Evolutionary conservation across 1,140 invertebrate genomes (phyloP).

Genomic region (Penaeus vannamei): DNA sequence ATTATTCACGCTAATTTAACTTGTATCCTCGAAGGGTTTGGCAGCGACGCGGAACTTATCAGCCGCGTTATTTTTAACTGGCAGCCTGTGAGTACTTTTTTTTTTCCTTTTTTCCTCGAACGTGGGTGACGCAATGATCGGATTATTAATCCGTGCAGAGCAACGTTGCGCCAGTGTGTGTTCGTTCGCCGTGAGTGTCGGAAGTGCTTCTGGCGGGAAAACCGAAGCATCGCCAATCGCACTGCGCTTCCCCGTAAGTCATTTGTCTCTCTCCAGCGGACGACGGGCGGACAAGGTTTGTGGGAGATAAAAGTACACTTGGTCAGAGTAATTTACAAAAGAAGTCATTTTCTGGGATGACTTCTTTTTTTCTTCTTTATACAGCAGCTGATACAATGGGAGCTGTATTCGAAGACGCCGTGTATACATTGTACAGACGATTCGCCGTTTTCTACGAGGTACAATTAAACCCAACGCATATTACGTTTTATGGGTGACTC

Average conservation of each 20-base stretch:
- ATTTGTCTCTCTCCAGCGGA: neutral
- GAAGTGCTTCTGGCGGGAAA: neutral
- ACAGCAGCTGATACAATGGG: too few relatives aligned
- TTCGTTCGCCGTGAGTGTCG: conserved; percentile 28
- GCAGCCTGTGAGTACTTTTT: conserved; percentile 1
- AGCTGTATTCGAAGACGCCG: too few relatives aligned
- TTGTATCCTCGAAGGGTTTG: conserved; percentile 7
- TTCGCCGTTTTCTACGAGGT: too few relatives aligned
- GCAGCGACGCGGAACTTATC: conserved; percentile 18
- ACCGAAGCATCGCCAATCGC: neutral
- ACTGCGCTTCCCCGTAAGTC: neutral
- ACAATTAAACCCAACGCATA: too few relatives aligned
- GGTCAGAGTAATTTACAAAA: too few relatives aligned
- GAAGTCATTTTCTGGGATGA: too few relatives aligned
- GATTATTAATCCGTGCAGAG: conserved; percentile 57
- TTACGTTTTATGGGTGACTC: too few relatives aligned
- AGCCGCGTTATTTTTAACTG: neutral
- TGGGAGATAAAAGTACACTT: neutral
- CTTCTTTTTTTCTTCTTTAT: too few relatives aligned
- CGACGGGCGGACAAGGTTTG: neutral
- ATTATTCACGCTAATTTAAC: neutral
- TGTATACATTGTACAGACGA: too few relatives aligned
- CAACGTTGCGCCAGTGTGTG: conserved; percentile 47
- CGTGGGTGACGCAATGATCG: conserved; percentile 49
- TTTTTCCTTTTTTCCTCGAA: conserved; percentile 29